Evolutionary conservation across 2,888 invertebrate genomes (phyloP), one percentile per base, ranked within the genome.

Genomic region (Aethes cnicana): DNA sequence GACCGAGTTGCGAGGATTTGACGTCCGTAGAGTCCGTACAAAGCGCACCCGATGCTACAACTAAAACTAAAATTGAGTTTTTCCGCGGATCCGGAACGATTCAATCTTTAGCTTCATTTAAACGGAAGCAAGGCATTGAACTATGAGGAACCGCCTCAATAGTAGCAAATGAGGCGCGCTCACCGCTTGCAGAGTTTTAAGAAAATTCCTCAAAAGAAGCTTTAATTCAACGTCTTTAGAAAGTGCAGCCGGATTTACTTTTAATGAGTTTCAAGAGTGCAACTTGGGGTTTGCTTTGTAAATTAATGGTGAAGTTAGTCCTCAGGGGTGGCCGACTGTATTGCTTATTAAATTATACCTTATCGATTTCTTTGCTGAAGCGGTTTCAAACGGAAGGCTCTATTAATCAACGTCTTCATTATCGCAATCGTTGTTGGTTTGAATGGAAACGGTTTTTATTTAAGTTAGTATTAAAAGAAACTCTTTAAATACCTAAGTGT

Each of bases 241-340:
- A 86, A 86, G 82, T 83, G 83, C 86, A 77, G 66, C 76, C 73
- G 80, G 85, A 86, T 88, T 86, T 85, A 84, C 83, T 87, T 88
- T 88, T 88, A 89, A 89, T 88, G 87, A 89, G 85, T 87, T 87
- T 81, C 74, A 75, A 79, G 78, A 77, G 79, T 77, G 74, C 80
- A 80, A 83, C 76, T 84, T 77, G 78, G 72, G 82, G 77, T 80
- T 85, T 84, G 81, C 82, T 83, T 81, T 80, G 74, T 78, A 74
- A 81, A 83, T 81, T 75, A 84, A 85, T 81, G 68, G 75, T 64
- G 66, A 63, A 77, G 72, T 74, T 72, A 62, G 68, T 64, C 64
- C 61, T 63, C 58, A 53, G 58, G 63, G 55, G 57, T 64, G 62
- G 64, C 66, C 62, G 50, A 59, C 58, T 56, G 60, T 57, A 62